These are phyloP conservation scores for Hartigia nigra DNA, from an alignment of 2,888 invertebrate genomes.

Conservation along the genomic window DNA sequence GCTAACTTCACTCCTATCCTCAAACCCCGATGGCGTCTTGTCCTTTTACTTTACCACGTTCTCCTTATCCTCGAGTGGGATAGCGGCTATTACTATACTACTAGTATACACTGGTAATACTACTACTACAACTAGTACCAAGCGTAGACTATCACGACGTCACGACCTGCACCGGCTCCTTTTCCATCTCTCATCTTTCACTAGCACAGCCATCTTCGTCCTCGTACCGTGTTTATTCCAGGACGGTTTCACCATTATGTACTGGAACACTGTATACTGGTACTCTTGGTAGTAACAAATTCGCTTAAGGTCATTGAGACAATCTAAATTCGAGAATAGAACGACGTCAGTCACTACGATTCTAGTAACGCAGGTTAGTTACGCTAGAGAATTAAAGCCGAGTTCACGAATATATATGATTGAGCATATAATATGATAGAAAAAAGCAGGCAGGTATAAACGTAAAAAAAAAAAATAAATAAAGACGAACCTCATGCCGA, in stretches of 20 bases:
- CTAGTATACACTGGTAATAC: not conserved
- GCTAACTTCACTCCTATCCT: not conserved
- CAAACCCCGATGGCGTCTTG: not conserved
- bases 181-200: not conserved
- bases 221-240: not conserved
- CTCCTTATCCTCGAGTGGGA: conserved; percentile 12
- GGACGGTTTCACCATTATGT: not conserved
- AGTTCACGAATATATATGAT: not conserved
- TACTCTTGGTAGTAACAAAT: not conserved
- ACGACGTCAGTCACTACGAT: not conserved
- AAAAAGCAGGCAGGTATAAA: not conserved
- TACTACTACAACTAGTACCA: not conserved
- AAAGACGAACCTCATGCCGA: not conserved
- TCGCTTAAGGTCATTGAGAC: conserved; percentile 5
- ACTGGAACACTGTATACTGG: not conserved
- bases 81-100: not conserved
- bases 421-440: not conserved
- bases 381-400: not conserved
- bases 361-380: conserved; percentile 15
- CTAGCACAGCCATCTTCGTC: not conserved
- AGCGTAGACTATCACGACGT: not conserved
- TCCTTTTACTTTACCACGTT: conserved; percentile 20
- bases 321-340: conserved; percentile 11
- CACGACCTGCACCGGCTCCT: not conserved
- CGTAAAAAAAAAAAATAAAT: not conserved